A percentile compares a stretch with the other conserved stretches of the same genome.
Conservation (phyloP, 2,888 invertebrate genomes). For the Busseola fusca region DNA sequence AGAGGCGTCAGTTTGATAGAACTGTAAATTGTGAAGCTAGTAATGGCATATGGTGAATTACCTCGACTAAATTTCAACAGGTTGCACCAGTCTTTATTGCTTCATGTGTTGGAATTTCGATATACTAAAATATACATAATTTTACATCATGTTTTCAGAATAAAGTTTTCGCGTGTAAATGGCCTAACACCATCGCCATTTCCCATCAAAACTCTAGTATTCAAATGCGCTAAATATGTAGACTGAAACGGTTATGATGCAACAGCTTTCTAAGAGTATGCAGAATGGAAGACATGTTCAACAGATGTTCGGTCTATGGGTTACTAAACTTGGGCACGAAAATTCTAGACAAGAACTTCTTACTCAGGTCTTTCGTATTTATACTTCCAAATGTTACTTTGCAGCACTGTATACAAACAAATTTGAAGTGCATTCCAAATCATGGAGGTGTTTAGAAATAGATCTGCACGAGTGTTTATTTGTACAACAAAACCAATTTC, state of each 20-base stretch:
- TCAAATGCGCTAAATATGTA: conserved; percentile 21
- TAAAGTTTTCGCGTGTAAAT: conserved; percentile 26
- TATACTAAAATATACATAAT: conserved; percentile 5
- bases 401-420: conserved; percentile 22
- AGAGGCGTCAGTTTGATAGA: conserved; percentile 21
- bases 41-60: conserved; percentile 4
- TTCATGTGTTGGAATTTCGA: conserved; percentile 21
- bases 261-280: conserved; percentile 21
- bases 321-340: conserved; percentile 7
- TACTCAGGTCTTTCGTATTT: conserved; percentile 41
- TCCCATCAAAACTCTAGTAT: conserved; percentile 4
- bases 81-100: conserved; percentile 27
- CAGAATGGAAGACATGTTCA: conserved; percentile 19
- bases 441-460: conserved; percentile 28
- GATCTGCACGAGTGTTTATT: conserved; percentile 7
- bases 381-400: conserved; percentile 45
- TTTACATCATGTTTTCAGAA: conserved; percentile 37
- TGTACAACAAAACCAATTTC: conserved; percentile 22
- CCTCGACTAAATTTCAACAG: conserved; percentile 15
- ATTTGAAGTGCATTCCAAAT: conserved; percentile 36
- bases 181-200: conserved; percentile 7
- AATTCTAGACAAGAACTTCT: conserved; percentile 36
- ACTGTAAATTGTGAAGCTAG: conserved; percentile 12
- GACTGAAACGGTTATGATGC: conserved; percentile 16
- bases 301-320: conserved; percentile 38